These are phyloP conservation scores for Oxytorus armatus DNA, from an alignment of 2,888 invertebrate species.

Conservation along the genomic window DNA sequence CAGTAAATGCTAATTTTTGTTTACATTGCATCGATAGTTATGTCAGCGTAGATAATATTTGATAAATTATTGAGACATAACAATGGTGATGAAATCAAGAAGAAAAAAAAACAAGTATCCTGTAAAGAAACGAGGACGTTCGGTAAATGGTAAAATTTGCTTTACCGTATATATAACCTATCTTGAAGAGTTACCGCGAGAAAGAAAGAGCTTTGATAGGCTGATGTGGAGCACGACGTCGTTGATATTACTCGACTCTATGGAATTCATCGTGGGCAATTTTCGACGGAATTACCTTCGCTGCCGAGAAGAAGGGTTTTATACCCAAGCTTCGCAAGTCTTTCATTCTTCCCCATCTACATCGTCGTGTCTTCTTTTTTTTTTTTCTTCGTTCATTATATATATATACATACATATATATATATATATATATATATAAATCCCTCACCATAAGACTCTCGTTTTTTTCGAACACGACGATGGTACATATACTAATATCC, in stretches of 20 bases:
- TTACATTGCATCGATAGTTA: too few relatives aligned
- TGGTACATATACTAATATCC: constrained; percentile 27
- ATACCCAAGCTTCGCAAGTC: constrained; percentile 37
- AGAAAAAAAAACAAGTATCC: too few relatives aligned
- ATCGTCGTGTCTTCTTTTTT: background rate
- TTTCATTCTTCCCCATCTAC: constrained; percentile 28
- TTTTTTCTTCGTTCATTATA: too few relatives aligned
- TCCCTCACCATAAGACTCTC: background rate
- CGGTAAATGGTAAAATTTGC: too few relatives aligned
- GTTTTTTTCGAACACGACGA: background rate
- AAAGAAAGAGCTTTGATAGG: background rate
- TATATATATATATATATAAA: background rate
- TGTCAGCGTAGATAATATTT: too few relatives aligned
- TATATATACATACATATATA: background rate
- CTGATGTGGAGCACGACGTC: background rate
- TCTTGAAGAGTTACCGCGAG: background rate
- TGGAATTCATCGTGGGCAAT: constrained; percentile 59
- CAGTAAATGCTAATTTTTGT: too few relatives aligned
- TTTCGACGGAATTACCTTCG: constrained; percentile 48
- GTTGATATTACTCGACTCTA: constrained; percentile 42
- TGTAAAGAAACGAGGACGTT: too few relatives aligned
- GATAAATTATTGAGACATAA: too few relatives aligned
- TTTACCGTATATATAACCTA: background rate
- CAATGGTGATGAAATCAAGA: too few relatives aligned
- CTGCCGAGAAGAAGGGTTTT: constrained; percentile 37